phyloP scores from a whole-genome alignment of 2,888 invertebrate genomes.

The Acanthacorydalis orientalis region DNA sequence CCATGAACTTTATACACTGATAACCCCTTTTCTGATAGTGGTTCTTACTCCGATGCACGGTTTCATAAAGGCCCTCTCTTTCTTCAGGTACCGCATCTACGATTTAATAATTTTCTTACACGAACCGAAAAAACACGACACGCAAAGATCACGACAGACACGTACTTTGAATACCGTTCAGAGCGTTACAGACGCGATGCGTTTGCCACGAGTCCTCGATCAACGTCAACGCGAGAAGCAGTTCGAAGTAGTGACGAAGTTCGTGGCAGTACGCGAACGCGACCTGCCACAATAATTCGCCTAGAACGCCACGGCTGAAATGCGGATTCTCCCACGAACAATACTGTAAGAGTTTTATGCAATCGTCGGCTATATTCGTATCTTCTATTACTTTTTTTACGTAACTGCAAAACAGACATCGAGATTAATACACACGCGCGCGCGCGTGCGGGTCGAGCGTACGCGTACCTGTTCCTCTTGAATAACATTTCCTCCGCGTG shows the following conservation, averaged over 20 bases:
- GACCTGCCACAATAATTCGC: slow-evolving; percentile 81
- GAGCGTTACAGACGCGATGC: slow-evolving; percentile 82
- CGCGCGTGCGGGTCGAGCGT: not conserved
- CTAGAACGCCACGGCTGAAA: slow-evolving; percentile 75
- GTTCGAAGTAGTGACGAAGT: slow-evolving; percentile 79
- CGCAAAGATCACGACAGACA: slow-evolving; percentile 17
- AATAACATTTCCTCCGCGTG: slow-evolving; percentile 72
- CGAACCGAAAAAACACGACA: not conserved
- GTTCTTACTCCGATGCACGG: slow-evolving; percentile 77
- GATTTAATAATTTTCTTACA: not conserved
- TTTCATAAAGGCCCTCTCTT: slow-evolving; percentile 84
- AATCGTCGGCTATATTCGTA: slow-evolving; percentile 81
- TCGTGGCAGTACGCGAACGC: slow-evolving; percentile 89
- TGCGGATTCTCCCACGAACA: slow-evolving; percentile 95
- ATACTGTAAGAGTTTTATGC: slow-evolving; percentile 76
- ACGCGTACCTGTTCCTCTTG: slow-evolving; percentile 55
- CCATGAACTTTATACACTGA: slow-evolving; percentile 92
- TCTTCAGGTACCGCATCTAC: slow-evolving; percentile 53
- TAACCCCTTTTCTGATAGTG: slow-evolving; percentile 95
- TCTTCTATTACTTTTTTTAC: slow-evolving; percentile 93
- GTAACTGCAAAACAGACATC: slow-evolving; percentile 35
- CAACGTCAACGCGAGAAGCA: slow-evolving; percentile 68
- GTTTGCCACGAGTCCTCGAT: slow-evolving; percentile 95
- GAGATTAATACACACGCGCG: not conserved
- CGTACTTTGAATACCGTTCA: slow-evolving; percentile 50